Evolutionary conservation across 2,797 vertebrate genomes (phyloP).

Genomic region (Pampus argenteus): DNA sequence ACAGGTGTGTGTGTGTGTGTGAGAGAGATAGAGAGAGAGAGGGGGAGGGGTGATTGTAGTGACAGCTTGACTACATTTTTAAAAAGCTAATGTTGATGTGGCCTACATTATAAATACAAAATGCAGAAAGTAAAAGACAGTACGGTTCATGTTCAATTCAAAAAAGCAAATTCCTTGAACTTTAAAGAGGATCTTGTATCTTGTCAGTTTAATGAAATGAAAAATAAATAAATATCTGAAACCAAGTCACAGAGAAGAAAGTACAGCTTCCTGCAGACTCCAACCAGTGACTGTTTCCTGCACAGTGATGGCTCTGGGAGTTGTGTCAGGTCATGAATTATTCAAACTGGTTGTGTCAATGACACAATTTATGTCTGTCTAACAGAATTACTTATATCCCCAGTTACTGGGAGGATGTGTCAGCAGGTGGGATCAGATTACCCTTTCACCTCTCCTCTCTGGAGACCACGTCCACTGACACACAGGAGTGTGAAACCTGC

Average conservation of each 20-base stretch:
- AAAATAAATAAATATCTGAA: conserved; percentile 1
- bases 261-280: conserved; percentile 17
- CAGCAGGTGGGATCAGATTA: conserved; percentile 72
- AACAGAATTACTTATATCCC: conserved; percentile 60
- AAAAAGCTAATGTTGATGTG: conserved; percentile 7
- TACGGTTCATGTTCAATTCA: too few relatives aligned
- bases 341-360: conserved; percentile 66
- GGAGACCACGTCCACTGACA: conserved; percentile 42
- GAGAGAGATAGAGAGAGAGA: conserved; percentile 1
- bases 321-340: conserved; percentile 71
- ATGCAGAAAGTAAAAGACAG: too few relatives aligned
- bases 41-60: not conserved
- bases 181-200: not conserved
- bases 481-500: conserved; percentile 58
- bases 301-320: conserved; percentile 61
- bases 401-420: conserved; percentile 43
- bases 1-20: conserved; percentile 22
- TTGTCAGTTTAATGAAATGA: not conserved
- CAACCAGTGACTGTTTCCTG: conserved; percentile 35
- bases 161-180: not conserved
- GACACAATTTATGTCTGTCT: conserved; percentile 71
- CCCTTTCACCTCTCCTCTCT: conserved; percentile 72
- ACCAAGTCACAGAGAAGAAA: conserved; percentile 13
- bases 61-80: conserved; percentile 14
- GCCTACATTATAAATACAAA: not conserved